These are phyloP conservation scores for Tachycineta bicolor DNA, from an alignment of 2,113 vertebrate genomes.

Conservation along the genomic window DNA sequence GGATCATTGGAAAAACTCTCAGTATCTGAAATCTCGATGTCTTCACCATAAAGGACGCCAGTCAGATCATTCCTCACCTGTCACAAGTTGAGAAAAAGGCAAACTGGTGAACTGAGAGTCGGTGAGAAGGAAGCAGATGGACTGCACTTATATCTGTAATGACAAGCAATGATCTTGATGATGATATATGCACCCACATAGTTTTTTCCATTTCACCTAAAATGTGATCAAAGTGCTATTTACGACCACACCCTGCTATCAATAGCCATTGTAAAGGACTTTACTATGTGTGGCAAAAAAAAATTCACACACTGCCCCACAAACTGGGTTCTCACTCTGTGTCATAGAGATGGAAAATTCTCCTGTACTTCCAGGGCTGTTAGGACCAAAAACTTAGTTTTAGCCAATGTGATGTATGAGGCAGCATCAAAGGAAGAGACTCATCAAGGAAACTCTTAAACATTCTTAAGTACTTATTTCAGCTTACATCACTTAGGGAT, in stretches of 20 bases:
- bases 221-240: background rate
- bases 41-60: conserved; percentile 91
- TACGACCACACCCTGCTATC: background rate
- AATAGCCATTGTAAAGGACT: fast-evolving
- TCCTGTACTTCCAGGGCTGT: background rate
- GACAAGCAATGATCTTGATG: background rate
- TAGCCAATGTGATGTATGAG: background rate
- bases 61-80: conserved; percentile 99
- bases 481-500: background rate
- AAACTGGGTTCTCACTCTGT: background rate
- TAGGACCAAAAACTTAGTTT: background rate
- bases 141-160: background rate
- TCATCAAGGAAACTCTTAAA: background rate
- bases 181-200: background rate
- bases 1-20: conserved; percentile 99
- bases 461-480: background rate
- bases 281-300: fast-evolving
- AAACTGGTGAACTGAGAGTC: conserved; percentile 15
- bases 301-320: background rate
- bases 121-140: background rate
- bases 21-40: conserved; percentile 96
- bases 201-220: background rate
- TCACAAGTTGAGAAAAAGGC: conserved; percentile 51
- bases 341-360: background rate
- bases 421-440: background rate